Percentiles rank a stretch among this genome's conserved stretches.
Conservation (phyloP, 2,888 invertebrate species). For the Rambutsinella grinnellia region DNA sequence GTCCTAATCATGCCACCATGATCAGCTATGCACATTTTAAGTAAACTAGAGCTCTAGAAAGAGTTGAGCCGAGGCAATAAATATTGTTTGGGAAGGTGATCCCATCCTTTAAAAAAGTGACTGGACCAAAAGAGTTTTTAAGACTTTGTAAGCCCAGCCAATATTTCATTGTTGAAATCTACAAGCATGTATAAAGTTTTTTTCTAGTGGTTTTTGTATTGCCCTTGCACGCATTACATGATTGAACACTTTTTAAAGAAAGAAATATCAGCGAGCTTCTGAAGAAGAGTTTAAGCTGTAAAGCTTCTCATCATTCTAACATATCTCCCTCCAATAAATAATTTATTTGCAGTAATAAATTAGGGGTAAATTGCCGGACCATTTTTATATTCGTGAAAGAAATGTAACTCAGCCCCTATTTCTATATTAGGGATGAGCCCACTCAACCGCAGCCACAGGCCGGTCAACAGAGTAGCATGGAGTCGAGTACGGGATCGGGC, state of each 20-base stretch:
- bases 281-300: neutral
- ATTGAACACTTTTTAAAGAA: constrained; percentile 15
- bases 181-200: neutral
- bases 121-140: constrained; percentile 9
- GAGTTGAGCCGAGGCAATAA: constrained; percentile 24
- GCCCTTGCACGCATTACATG: neutral
- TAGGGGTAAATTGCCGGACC: constrained; percentile 39
- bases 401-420: constrained; percentile 48
- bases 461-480: constrained; percentile 33
- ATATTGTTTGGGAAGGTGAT: constrained; percentile 29
- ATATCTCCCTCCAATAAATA: constrained; percentile 45
- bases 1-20: constrained; percentile 26
- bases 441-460: constrained; percentile 25
- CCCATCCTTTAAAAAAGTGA: constrained; percentile 19
- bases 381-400: neutral
- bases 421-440: constrained; percentile 65
- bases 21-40: constrained; percentile 19
- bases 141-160: constrained; percentile 1
- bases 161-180: constrained; percentile 21
- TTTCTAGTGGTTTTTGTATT: neutral
- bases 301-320: too few relatives aligned
- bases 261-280: constrained; percentile 14
- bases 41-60: constrained; percentile 7
- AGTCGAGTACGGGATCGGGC: constrained; percentile 56
- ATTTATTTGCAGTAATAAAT: constrained; percentile 57